Conservation (phyloP, 2,888 invertebrate genomes). For the Phragmatobia fuliginosa region DNA sequence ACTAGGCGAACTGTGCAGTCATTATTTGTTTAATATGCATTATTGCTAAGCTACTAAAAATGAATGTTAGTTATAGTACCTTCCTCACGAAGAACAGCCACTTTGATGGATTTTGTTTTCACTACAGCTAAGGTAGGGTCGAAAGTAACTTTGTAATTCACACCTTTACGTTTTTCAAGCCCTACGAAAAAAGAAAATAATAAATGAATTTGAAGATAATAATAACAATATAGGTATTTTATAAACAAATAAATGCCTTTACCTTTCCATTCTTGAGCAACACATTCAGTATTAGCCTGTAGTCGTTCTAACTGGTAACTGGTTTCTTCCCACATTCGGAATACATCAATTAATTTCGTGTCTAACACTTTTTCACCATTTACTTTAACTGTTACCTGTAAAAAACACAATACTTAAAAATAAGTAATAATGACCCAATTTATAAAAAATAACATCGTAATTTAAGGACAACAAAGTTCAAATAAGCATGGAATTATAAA, state of each 20-base stretch:
- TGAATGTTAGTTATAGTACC: constrained; percentile 73
- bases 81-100: constrained; percentile 98
- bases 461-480: no score
- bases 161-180: constrained; percentile 89
- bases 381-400: constrained; percentile 84
- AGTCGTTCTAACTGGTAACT: constrained; percentile 95
- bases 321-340: constrained; percentile 97
- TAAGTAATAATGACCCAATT: background rate
- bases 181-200: constrained; percentile 60
- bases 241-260: constrained; percentile 13
- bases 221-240: background rate
- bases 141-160: constrained; percentile 91
- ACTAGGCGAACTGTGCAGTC: no score
- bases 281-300: constrained; percentile 94
- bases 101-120: constrained; percentile 85
- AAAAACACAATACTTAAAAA: background rate
- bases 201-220: background rate
- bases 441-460: no score
- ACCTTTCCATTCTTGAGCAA: constrained; percentile 92
- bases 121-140: constrained; percentile 87
- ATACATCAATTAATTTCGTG: constrained; percentile 88
- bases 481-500: no score
- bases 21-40: no score
- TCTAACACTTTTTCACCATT: constrained; percentile 88
- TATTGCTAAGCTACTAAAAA: no score